Base-by-base conservation (phyloP, 2,797 vertebrate species). In the Falco novaeseelandiae region DNA sequence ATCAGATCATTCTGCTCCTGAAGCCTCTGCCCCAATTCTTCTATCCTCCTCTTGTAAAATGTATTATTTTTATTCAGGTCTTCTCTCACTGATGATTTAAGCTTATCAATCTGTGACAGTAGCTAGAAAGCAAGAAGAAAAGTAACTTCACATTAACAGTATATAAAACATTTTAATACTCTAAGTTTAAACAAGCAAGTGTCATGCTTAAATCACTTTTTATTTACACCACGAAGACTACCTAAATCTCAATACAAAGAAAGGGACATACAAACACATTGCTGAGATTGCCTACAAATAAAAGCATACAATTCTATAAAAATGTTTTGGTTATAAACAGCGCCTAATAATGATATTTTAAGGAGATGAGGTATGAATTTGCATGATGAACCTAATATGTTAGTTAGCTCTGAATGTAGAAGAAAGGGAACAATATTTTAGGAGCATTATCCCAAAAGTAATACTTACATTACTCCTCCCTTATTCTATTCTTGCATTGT, bases 1-100 rank as follows among this genome's bases (percentile, higher is more conserved):
- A 99, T 98, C 74, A 98, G 97, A 40, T 99, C 98, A 27, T 98
- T 99, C 97, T 99, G 99, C 87, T 99, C 98, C 97, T 98, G 98
- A 85, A 99, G 97, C 67, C 91, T 98, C 95, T 98, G 98, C 23
- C 92, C 96, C 93, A 99, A 76, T 90, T 99, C 99, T 95, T 99
- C 98, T 92, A 98, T 98, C 62, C 95, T 98, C 85, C 96, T 97
- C 94, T 98, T 98, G 92, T 98, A 98, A 91, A 98, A 98, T 34
- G 69, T 87, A 46, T 97, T 98, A 38, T 96, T 98, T 78, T 92
- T 94, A 69, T 98, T 98, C 91, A 98, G 95, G 18, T 98, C 98
- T 65, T 99, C 98, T n/a, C 95, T 98, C 51, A 98, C 83, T 4
- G 97, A 97, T 26, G 73, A 94, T 95, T 97, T 98, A 95, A 99